phyloP scores from a whole-genome alignment of 2,113 vertebrate species.

The Globicephala melas region DNA sequence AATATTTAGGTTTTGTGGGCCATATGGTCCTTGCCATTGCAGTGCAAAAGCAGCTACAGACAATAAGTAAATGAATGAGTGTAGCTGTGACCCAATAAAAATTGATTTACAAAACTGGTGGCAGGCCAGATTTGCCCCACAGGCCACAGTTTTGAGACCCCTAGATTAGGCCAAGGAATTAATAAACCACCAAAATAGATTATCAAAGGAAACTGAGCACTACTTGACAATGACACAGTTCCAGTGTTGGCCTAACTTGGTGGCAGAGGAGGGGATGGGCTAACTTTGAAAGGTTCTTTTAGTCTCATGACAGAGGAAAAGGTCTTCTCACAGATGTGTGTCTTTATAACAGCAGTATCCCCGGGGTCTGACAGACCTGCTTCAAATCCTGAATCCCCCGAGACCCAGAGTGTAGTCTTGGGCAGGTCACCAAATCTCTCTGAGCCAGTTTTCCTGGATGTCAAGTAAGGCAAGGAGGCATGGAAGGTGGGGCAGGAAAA shows the following conservation, averaged over 20 bases:
- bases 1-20: not conserved
- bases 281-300: conserved; percentile 20
- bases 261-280: not conserved
- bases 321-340: not conserved
- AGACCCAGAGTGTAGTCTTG: not conserved
- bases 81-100: not conserved
- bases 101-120: not conserved
- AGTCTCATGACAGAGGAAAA: not conserved
- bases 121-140: not conserved
- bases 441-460: not conserved
- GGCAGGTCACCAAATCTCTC: not conserved
- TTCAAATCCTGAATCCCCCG: not conserved
- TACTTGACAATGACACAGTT: not conserved
- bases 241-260: not conserved
- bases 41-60: not conserved
- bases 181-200: not conserved
- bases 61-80: not conserved
- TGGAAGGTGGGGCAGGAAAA: not conserved
- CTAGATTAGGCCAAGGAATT: not conserved
- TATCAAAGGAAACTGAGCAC: not conserved
- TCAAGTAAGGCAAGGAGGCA: not conserved
- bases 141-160: not conserved
- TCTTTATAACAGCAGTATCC: not conserved
- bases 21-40: not conserved
- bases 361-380: not conserved